Evolutionary conservation across 2,888 invertebrate genomes (phyloP), one percentile per base, ranked within the genome.

Genomic region (Drosophila melanosoma): DNA sequence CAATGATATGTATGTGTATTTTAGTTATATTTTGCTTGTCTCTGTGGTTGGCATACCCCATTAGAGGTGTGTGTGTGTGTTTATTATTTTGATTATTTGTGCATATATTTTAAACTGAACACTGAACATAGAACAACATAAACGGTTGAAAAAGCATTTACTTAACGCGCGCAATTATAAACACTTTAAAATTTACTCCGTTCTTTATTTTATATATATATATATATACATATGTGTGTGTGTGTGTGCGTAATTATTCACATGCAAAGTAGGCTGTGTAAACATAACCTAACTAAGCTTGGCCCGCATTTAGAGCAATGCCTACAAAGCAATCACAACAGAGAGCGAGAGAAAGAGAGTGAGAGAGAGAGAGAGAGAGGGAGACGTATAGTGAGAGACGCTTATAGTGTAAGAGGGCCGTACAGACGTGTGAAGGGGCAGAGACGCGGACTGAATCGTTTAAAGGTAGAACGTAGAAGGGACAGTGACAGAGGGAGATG

Each of bases 121-220:
- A 45, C 15, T 45, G 45, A 20, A 23, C 36, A 33, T 23, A 32
- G 29, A 83, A 64, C 66, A 85, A 82, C 73, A 80, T 70, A 83
- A 82, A 82, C 76, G 78, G 84, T 81, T 53, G 72, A 75, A 79
- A 83, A 79, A 77, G 77, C 86, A 87, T 85, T 87, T 74, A 85
- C 81, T 83, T 81, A 80, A 85, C 87, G 87, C 68, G 77, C 81
- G 78, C 89, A 87, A 89, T 86, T 89, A 89, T 86, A 75, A 81
- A 74, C 87, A 89, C 85, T 85, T 82, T 74, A 75, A 75, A 89
- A 74, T 84, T 67, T 75, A 81, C 75, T 82, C 69, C 56, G 68
- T 69, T 72, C 40, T 56, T 36, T 60, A 60, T 62, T 80, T 59
- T 56, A 68, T 51, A 26, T 42, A 38, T 54, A 26, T 51, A 36